Conservation (phyloP, 2,888 invertebrate species). For the Apoda limacodes region DNA sequence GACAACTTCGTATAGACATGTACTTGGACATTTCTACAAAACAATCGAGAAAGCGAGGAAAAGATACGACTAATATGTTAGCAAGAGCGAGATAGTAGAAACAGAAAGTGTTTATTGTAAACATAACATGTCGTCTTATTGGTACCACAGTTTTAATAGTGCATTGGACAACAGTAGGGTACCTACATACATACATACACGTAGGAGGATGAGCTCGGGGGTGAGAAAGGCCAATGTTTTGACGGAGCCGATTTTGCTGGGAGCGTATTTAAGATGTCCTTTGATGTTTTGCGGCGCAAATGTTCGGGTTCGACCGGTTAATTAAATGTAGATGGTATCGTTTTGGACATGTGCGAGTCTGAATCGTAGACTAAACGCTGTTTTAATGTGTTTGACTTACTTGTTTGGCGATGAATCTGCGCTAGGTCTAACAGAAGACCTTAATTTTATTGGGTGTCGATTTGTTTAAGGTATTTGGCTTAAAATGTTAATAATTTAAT, state of each 20-base stretch:
- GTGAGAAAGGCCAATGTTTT: slow-evolving; percentile 46
- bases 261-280: slow-evolving; percentile 63
- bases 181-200: slow-evolving; percentile 35
- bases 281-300: slow-evolving; percentile 57
- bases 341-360: slow-evolving; percentile 27
- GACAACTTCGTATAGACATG: too few relatives aligned
- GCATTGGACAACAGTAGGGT: slow-evolving; percentile 54
- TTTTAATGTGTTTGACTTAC: slow-evolving; percentile 33
- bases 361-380: slow-evolving; percentile 24
- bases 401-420: slow-evolving; percentile 16
- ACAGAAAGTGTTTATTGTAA: slow-evolving; percentile 67
- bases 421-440: slow-evolving; percentile 1
- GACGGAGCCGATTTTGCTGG: slow-evolving; percentile 51
- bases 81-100: slow-evolving; percentile 29
- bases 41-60: slow-evolving; percentile 41
- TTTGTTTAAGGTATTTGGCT: too few relatives aligned
- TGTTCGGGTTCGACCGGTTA: slow-evolving; percentile 50
- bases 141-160: slow-evolving; percentile 51
- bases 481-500: too few relatives aligned
- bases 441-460: not conserved
- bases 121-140: slow-evolving; percentile 67
- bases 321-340: slow-evolving; percentile 51
- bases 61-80: slow-evolving; percentile 11
- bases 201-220: slow-evolving; percentile 39
- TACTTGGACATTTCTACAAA: slow-evolving; percentile 57